A percentile compares a stretch with the other conserved stretches of the same genome.
These are phyloP conservation scores for Mellivora capensis DNA, from an alignment of 2,113 vertebrate genomes.

Conservation along the genomic window DNA sequence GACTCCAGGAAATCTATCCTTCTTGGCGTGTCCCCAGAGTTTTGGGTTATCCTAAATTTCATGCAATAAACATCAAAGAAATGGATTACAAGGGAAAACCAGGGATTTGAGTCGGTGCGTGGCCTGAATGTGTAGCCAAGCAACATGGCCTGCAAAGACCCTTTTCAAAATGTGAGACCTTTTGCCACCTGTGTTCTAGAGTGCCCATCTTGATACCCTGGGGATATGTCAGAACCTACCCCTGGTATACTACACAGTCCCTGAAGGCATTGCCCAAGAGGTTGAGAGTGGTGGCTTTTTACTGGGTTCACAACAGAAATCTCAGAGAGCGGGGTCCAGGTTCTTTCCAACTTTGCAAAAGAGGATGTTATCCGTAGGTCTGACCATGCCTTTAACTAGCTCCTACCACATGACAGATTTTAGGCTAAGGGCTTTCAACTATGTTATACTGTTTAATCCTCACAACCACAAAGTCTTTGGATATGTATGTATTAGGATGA, in stretches of 20 bases:
- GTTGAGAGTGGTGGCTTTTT: not conserved
- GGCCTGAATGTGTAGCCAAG: not conserved
- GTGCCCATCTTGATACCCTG: not conserved
- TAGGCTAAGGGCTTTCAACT: not conserved
- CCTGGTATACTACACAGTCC: not conserved
- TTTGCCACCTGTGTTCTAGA: not conserved
- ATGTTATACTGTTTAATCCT: not conserved
- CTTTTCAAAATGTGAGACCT: not conserved
- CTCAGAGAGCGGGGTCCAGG: not conserved
- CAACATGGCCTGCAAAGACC: not conserved
- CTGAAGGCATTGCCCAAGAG: not conserved
- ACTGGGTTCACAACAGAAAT: not conserved
- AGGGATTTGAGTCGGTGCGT: not conserved
- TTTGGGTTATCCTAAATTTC: not conserved
- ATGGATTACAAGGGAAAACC: not conserved
- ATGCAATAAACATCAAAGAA: not conserved
- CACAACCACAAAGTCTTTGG: not conserved
- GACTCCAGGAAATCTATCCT: not conserved
- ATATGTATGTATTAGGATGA: not conserved
- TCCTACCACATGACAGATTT: not conserved
- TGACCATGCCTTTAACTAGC: not conserved
- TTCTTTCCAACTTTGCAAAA: not conserved
- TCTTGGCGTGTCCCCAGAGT: not conserved
- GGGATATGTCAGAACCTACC: not conserved
- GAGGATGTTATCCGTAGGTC: not conserved